phyloP scores from a whole-genome alignment of 2,888 invertebrate species.

The Patella depressa region DNA sequence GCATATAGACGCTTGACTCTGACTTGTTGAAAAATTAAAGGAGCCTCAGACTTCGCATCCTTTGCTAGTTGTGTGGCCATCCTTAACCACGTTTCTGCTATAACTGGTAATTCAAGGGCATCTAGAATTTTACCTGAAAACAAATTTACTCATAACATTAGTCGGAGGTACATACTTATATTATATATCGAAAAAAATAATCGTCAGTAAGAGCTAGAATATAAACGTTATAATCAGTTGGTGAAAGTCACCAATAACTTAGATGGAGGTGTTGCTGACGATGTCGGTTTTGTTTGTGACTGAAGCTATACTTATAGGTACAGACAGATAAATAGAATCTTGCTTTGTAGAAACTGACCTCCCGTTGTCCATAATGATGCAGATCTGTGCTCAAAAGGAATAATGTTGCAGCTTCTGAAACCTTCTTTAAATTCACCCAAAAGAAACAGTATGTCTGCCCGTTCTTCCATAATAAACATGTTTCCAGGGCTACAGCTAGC shows the following conservation, averaged over 20 bases:
- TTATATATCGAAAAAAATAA: too few species aligned
- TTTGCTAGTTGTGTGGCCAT: slow-evolving; percentile 34
- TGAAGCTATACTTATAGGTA: too few species aligned
- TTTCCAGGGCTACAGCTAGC: slow-evolving; percentile 22
- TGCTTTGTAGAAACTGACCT: slow-evolving; percentile 32
- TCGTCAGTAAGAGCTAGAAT: too few species aligned
- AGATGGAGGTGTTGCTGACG: too few species aligned
- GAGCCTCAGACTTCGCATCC: slow-evolving; percentile 39
- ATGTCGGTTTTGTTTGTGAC: too few species aligned
- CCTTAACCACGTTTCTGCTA: slow-evolving; percentile 51
- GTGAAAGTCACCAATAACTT: too few species aligned
- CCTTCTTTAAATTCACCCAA: slow-evolving; percentile 41
- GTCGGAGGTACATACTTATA: too few species aligned
- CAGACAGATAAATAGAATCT: too few species aligned
- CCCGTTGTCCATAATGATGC: slow-evolving; percentile 45
- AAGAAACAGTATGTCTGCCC: slow-evolving; percentile 38
- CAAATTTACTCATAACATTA: background rate
- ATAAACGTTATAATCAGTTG: too few species aligned
- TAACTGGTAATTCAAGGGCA: slow-evolving; percentile 43
- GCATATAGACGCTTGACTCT: slow-evolving; percentile 48
- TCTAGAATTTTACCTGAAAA: slow-evolving; percentile 45
- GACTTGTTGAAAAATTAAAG: slow-evolving; percentile 48
- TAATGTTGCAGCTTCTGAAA: slow-evolving; percentile 39
- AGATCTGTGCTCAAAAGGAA: slow-evolving; percentile 35
- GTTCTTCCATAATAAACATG: slow-evolving; percentile 40